Evolutionary conservation across 2,888 invertebrate genomes (phyloP), one percentile per base, ranked within the genome.

Genomic region (Volucella inanis): DNA sequence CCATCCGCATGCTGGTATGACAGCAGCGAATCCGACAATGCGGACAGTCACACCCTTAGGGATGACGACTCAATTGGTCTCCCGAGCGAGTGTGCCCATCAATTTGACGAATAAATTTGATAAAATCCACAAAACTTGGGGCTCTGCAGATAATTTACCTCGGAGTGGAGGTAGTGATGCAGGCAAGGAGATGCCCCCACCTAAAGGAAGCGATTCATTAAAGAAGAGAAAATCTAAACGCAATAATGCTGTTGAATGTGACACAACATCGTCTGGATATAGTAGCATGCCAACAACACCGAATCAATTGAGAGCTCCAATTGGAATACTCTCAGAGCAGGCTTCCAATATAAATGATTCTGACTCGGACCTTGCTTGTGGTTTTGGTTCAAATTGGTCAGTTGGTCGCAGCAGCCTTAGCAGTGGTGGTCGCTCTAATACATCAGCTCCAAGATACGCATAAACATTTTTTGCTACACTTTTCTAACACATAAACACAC

Each of bases 281-380:
- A 94, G 94, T 71, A 94, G 94, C 88, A 95, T 95, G 83, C 95
- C 95, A 0, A 94, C 94, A 8, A 95, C 95, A 0, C 95, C 95
- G 0, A 95, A 95, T 89, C 94, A 95, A 92, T 89, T 92, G 14
- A 91, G 93, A 67, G 92, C 93, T 12, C 89, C 92, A 43, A 88
- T 90, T 45, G 87, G 89, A 6, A 89, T 90, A 79, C 87, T 87
- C 11, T 72, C 87, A 54, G 77, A 85, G n/a, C 47, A 68, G 14
- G 74, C 87, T 12, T 74, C 87, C 6, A 88, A 88, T 10, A 74
- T 89, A 31, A 89, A 79, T 14, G 97, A 97, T 90, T 97, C 97
- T 0, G 97, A 98, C 91, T 97, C 97, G 0, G 97, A 98, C 90
- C 94, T 96, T 0, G 97, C 97, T 0, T 97, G 96, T 88, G 97